Evolutionary conservation across 1,140 invertebrate species (phyloP).

Genomic region (Drosophila lacertosa): DNA sequence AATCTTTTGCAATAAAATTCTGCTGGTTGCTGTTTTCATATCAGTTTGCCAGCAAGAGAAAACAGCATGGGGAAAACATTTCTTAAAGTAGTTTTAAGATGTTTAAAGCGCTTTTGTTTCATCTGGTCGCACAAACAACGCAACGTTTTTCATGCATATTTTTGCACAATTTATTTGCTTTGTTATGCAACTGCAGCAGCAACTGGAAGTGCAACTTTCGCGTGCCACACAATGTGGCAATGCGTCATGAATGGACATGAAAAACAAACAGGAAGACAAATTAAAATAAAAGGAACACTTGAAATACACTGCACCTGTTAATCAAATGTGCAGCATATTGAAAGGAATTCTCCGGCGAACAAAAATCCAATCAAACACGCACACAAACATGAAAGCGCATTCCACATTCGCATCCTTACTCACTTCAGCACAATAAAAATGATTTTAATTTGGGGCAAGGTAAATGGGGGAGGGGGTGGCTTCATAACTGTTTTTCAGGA

Average conservation of each 20-base stretch:
- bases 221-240: slow-evolving; percentile 11
- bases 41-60: slow-evolving; percentile 1
- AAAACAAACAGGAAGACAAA: slow-evolving; percentile 1
- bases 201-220: too few relatives aligned
- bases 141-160: slow-evolving; percentile 32
- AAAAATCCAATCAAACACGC: slow-evolving; percentile 58
- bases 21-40: not conserved
- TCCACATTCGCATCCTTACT: slow-evolving; percentile 16
- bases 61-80: not conserved
- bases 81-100: slow-evolving; percentile 6
- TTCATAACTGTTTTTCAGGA: not conserved
- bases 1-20: not conserved
- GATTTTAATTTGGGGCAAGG: slow-evolving; percentile 3
- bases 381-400: slow-evolving; percentile 25
- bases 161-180: slow-evolving; percentile 28
- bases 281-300: not conserved
- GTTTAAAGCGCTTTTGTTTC: slow-evolving; percentile 8
- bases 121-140: slow-evolving; percentile 5
- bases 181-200: slow-evolving; percentile 9
- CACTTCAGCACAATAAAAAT: slow-evolving; percentile 62
- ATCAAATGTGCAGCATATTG: slow-evolving; percentile 72
- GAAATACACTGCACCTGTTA: slow-evolving; percentile 44
- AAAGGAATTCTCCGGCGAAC: slow-evolving; percentile 30
- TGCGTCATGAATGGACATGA: slow-evolving; percentile 12
- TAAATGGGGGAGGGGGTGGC: not conserved